phyloP scores from a whole-genome alignment of 2,113 vertebrate species.

The Platysternon megacephalum region DNA sequence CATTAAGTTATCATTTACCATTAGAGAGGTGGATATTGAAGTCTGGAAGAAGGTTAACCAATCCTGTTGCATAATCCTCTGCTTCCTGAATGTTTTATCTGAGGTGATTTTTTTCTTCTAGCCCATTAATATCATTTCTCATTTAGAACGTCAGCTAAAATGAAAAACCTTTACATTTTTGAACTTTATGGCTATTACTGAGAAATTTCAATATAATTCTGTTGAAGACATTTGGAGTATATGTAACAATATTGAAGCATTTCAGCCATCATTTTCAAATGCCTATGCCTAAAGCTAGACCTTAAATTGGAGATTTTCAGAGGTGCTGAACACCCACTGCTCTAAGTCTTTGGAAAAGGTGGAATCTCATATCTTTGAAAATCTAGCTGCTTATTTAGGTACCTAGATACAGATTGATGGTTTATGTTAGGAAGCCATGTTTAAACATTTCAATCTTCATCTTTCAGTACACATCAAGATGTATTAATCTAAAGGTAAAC shows the following conservation, averaged over 20 bases:
- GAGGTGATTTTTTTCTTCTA: not conserved
- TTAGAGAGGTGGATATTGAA: not conserved
- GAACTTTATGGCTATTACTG: not conserved
- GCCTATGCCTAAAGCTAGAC: not conserved
- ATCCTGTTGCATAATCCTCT: not conserved
- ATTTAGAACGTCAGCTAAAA: not conserved
- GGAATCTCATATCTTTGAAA: not conserved
- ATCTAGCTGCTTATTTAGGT: not conserved
- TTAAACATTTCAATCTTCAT: not conserved
- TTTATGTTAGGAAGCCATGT: not conserved
- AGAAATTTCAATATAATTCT: not conserved
- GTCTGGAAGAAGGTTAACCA: not conserved
- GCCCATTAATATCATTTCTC: not conserved
- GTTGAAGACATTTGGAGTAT: not conserved
- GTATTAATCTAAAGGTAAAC: not conserved
- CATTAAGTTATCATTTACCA: not conserved
- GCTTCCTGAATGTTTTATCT: not conserved
- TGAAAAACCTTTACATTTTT: rapidly evolving
- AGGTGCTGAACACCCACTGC: not conserved
- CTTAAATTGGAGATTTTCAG: too few relatives aligned
- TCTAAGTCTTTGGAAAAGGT: not conserved
- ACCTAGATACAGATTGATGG: not conserved
- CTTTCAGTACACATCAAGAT: not conserved
- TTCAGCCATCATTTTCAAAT: not conserved
- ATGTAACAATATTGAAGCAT: not conserved